Evolutionary conservation across 1,140 invertebrate species (phyloP), one percentile per base, ranked within the genome.

Genomic region (Phenacoccus solenopsis): DNA sequence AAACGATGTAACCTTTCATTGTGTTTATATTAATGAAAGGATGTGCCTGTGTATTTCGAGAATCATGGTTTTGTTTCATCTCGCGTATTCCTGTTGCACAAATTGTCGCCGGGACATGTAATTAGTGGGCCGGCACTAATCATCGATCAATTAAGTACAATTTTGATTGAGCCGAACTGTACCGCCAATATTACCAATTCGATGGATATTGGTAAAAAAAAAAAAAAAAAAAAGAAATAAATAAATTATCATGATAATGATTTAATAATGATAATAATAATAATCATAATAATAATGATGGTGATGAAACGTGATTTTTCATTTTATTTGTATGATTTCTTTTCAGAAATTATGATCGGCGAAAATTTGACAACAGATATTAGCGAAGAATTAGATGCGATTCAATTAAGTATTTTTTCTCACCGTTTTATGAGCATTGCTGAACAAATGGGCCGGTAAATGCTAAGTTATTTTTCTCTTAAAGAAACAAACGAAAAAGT

Each of bases 401-500:
- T 99, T 74, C 95, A 98, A 77, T 80, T 99, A 30, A 98, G 95
- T 74, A 98, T 99, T 69, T 99, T 99, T 81, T 96, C 93, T 22
- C 96, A 99, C 81, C 85, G 97, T 13, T 99, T 99, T 79, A 99
- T 99, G 97, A 96, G 94, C 72, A 98, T 98, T 76, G 97, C 97
- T 27, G 98, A 99, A 80, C 96, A 99, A 83, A 99, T 99, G 97
- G 97, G 98, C 76, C 86, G 91, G 89, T 91, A 77, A 78, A 77
- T 73, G 35, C n/a, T 70, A 35, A 69, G 70, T 5, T 32, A 5
- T 69, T 69, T 64, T 64, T 35, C 38, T 68, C 67, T 13, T 32
- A 24, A 49, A 49, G 22, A 4, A 32, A 57, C 69, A 32, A 21
- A 35, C 25, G 20, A 69, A 61, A 22, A 13, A 67, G 28, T 73